These are phyloP conservation scores for Procambarus virginalis DNA, from an alignment of 1,140 invertebrate genomes.

Conservation along the genomic window DNA sequence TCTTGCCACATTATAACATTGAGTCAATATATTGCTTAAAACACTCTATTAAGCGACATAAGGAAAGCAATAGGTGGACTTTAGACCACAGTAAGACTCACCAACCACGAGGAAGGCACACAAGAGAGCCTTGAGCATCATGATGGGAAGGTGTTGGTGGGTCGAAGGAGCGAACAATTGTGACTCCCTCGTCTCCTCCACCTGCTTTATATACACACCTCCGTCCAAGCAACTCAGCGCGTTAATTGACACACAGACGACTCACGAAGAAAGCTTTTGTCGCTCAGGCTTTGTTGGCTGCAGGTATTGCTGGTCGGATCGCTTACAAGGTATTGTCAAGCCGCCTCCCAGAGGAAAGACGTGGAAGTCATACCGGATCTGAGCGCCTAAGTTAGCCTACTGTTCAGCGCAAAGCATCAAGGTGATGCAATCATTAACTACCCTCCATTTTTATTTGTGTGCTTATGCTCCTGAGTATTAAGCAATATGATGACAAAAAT, in stretches of 20 bases:
- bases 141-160: not conserved
- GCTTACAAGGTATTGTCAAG: not conserved
- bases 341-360: not conserved
- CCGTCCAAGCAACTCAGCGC: not conserved
- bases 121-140: conserved; percentile 1
- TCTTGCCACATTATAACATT: not conserved
- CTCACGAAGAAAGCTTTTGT: not conserved
- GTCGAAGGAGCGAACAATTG: not conserved
- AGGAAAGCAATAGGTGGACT: not conserved
- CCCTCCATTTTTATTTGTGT: not conserved
- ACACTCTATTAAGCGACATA: too few species aligned
- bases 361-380: not conserved
- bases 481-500: not conserved
- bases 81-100: not conserved
- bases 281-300: not conserved
- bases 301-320: not conserved
- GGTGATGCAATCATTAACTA: not conserved
- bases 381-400: too few species aligned
- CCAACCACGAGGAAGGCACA: conserved; percentile 2
- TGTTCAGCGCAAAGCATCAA: not conserved
- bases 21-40: not conserved
- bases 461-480: not conserved
- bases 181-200: not conserved
- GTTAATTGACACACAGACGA: not conserved
- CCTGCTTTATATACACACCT: not conserved